These are phyloP conservation scores for Trissolcus basalis DNA, from an alignment of 1,140 invertebrate species.

Conservation along the genomic window DNA sequence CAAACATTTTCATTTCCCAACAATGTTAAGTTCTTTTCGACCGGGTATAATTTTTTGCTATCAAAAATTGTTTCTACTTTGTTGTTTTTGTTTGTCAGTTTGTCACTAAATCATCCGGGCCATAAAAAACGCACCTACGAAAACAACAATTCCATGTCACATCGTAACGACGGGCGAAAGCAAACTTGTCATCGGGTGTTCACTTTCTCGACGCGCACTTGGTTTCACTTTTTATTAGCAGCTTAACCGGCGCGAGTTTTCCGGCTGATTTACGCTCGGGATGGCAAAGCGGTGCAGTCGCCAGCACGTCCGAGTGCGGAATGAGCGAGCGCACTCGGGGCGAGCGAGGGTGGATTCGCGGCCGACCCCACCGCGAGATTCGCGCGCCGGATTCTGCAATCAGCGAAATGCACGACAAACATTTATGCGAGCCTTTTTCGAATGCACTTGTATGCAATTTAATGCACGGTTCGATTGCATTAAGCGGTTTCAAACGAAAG, in stretches of 20 bases:
- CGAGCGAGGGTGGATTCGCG: conserved; percentile 6
- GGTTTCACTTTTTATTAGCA: conserved; percentile 32
- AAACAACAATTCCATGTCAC: conserved; percentile 1
- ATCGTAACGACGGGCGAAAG: conserved; percentile 10
- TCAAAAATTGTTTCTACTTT: too few relatives aligned
- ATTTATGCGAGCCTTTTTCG: not conserved
- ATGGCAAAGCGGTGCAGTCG: conserved; percentile 14
- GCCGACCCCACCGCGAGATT: conserved; percentile 13
- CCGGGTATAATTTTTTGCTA: too few relatives aligned
- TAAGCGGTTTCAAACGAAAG: conserved; percentile 23
- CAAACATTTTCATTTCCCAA: too few relatives aligned
- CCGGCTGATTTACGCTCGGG: conserved; percentile 23
- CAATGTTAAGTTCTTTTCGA: too few relatives aligned
- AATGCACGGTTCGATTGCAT: conserved; percentile 14
- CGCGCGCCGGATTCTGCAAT: conserved; percentile 7
- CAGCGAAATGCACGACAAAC: not conserved
- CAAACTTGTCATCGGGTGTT: conserved; percentile 19
- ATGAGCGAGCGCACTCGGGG: conserved; percentile 17
- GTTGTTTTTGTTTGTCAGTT: too few relatives aligned
- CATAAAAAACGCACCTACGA: conserved; percentile 10
- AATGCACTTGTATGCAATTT: conserved; percentile 4
- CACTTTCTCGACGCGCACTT: conserved; percentile 25
- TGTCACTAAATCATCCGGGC: not conserved
- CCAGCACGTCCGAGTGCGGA: conserved; percentile 49
- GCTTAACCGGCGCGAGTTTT: conserved; percentile 39